Percentiles rank a stretch among this genome's conserved stretches.
phyloP scores from a whole-genome alignment of 2,888 invertebrate genomes.

The Notocelia uddmanniana region DNA sequence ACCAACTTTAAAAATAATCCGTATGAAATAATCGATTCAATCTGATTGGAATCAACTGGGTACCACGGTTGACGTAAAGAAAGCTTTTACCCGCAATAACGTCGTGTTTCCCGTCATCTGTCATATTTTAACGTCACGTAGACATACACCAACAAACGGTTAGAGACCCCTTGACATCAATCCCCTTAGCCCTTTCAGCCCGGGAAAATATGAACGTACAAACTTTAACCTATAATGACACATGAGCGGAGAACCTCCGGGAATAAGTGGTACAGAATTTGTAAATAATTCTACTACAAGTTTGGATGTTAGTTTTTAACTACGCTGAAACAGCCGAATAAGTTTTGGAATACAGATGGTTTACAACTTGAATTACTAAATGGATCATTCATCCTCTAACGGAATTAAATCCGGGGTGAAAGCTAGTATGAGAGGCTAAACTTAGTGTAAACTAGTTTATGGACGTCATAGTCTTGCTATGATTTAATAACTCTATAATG shows the following conservation, averaged over 20 bases:
- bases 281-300: not conserved
- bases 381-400: not conserved
- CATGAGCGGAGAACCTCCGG: not conserved
- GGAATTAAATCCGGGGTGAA: not conserved
- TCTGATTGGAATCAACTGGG: not conserved
- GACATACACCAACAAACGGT: slow-evolving; percentile 6
- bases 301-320: not conserved
- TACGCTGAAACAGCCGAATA: not conserved
- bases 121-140: slow-evolving; percentile 7
- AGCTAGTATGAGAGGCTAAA: not conserved
- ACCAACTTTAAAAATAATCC: no score
- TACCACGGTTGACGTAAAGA: not conserved
- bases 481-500: not conserved
- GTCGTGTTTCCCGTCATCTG: not conserved
- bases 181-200: slow-evolving; percentile 5
- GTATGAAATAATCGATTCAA: no score
- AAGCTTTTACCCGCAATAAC: not conserved
- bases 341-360: not conserved
- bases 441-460: not conserved
- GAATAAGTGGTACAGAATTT: not conserved
- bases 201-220: not conserved
- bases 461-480: not conserved
- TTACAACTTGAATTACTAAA: not conserved
- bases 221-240: not conserved
- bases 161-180: slow-evolving; percentile 2